Percentiles rank a stretch among this genome's conserved stretches.
These are phyloP conservation scores for Toxostoma redivivum DNA, from an alignment of 2,113 vertebrate genomes.

Conservation along the genomic window DNA sequence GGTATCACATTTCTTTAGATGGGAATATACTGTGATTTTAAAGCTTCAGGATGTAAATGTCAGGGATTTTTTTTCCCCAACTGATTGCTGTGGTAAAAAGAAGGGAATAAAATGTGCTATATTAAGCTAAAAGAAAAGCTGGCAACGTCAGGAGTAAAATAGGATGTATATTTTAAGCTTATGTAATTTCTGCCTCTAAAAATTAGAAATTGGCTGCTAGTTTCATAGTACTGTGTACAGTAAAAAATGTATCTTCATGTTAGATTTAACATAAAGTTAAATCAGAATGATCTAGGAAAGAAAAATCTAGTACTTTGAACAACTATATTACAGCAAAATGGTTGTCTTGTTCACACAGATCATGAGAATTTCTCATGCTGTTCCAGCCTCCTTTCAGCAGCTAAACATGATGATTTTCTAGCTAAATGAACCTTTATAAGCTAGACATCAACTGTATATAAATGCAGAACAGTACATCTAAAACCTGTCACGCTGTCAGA, in stretches of 20 bases:
- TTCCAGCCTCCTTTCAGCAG: slow-evolving; percentile 2
- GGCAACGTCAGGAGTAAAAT: background rate
- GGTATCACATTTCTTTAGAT: slow-evolving; percentile 1
- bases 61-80: background rate
- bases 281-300: background rate
- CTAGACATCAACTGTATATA: background rate
- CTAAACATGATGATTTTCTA: background rate
- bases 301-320: background rate
- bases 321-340: background rate
- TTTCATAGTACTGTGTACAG: background rate
- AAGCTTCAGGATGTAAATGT: slow-evolving; percentile 40
- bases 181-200: background rate
- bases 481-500: background rate
- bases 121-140: slow-evolving; percentile 53
- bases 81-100: background rate
- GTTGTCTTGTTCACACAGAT: background rate
- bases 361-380: slow-evolving; percentile 1
- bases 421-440: slow-evolving; percentile 28
- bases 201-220: background rate
- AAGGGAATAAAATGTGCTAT: background rate
- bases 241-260: background rate
- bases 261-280: background rate
- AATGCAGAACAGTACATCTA: background rate
- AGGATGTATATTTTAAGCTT: background rate
- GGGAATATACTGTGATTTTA: slow-evolving; percentile 48